phyloP scores from a whole-genome alignment of 2,888 invertebrate genomes.

The Crossocerus cetratus region DNA sequence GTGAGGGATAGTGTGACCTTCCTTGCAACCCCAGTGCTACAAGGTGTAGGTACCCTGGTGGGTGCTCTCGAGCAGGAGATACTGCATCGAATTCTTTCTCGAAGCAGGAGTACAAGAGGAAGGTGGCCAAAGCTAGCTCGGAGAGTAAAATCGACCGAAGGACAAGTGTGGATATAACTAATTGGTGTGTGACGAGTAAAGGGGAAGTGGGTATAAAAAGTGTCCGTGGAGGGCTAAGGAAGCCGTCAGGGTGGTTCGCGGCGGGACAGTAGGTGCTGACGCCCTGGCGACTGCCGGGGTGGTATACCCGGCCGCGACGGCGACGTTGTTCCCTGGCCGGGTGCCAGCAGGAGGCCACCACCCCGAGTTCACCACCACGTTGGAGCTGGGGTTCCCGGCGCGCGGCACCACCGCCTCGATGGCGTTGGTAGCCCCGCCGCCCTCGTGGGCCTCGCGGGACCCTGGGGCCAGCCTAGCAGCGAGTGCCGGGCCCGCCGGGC shows the following conservation, averaged over 20 bases:
- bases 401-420: constrained; percentile 77
- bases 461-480: constrained; percentile 73
- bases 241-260: constrained; percentile 78
- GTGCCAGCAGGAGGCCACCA: constrained; percentile 77
- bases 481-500: constrained; percentile 70
- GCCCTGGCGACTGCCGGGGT: constrained; percentile 77
- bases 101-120: background rate
- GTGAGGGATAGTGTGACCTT: constrained; percentile 32
- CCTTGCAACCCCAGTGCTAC: background rate
- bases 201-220: no score
- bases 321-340: constrained; percentile 79
- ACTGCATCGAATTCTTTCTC: no score
- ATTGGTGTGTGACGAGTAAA: no score
- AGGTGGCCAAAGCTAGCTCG: background rate
- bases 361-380: constrained; percentile 76
- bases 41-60: background rate
- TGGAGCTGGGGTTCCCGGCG: constrained; percentile 78
- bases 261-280: constrained; percentile 78
- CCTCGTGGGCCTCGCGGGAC: constrained; percentile 78
- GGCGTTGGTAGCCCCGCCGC: constrained; percentile 80
- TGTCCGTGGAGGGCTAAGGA: constrained; percentile 30
- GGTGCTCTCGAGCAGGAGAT: no score
- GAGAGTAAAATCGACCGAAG: background rate
- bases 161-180: no score
- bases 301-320: constrained; percentile 76